phyloP scores from a whole-genome alignment of 2,888 invertebrate species.

The Carterocephalus palaemon region DNA sequence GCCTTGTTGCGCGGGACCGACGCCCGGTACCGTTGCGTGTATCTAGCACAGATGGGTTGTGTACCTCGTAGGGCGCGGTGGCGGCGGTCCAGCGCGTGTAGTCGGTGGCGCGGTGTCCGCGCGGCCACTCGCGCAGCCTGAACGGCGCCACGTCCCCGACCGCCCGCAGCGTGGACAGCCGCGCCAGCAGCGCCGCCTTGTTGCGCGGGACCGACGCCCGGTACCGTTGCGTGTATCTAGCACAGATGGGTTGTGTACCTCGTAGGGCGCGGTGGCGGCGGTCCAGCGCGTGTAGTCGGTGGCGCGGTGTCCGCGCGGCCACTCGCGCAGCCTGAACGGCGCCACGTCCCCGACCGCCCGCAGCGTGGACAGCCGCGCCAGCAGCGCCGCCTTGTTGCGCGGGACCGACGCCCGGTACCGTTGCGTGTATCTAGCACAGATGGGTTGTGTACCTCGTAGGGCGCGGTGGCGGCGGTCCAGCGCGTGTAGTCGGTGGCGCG shows the following conservation, averaged over 20 bases:
- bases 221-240: conserved; percentile 92
- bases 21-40: conserved; percentile 90
- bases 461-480: no score
- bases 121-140: conserved; percentile 91
- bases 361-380: conserved; percentile 81
- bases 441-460: no score
- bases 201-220: conserved; percentile 86
- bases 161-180: conserved; percentile 77
- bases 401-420: conserved; percentile 89
- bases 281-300: conserved; percentile 92
- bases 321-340: conserved; percentile 92
- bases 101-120: conserved; percentile 92
- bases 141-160: conserved; percentile 86
- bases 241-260: no score
- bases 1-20: conserved; percentile 87
- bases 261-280: conserved; percentile 83
- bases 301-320: conserved; percentile 92
- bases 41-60: no score
- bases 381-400: conserved; percentile 85
- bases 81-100: conserved; percentile 89
- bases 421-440: no score
- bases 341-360: conserved; percentile 81
- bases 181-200: conserved; percentile 86
- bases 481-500: no score
- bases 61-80: conserved; percentile 79